Evolutionary conservation across 2,888 invertebrate genomes (phyloP).

Genomic region (Yponomeuta cagnagella): DNA sequence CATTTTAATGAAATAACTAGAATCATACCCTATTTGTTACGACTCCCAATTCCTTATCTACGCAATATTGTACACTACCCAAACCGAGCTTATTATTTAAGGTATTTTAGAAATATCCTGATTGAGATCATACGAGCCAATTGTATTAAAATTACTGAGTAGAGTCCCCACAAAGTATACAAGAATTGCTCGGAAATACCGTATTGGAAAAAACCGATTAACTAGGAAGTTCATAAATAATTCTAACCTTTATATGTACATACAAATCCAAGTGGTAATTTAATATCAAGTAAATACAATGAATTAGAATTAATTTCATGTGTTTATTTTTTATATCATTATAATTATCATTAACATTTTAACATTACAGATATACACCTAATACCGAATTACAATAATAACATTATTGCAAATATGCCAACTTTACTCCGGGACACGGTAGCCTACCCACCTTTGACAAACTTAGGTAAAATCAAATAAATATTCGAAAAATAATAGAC

Average conservation of each 20-base stretch:
- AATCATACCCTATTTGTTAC: too few species aligned
- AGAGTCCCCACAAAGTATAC: too few species aligned
- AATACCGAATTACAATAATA: constrained; percentile 48
- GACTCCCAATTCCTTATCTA: too few species aligned
- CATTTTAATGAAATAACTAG: too few species aligned
- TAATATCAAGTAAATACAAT: constrained; percentile 47
- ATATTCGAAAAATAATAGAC: not conserved
- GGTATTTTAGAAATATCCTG: too few species aligned
- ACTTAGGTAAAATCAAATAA: constrained; percentile 15
- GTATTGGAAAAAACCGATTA: constrained; percentile 35
- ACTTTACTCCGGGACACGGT: not conserved
- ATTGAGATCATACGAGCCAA: too few species aligned
- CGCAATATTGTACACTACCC: too few species aligned
- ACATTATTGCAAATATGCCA: not conserved
- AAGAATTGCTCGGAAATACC: too few species aligned
- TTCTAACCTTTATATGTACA: constrained; percentile 42
- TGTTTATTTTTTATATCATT: not conserved
- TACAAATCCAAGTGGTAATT: constrained; percentile 34
- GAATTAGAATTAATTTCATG: constrained; percentile 37
- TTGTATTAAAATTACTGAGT: too few species aligned
- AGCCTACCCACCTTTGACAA: constrained; percentile 21
- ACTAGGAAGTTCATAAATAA: constrained; percentile 57
- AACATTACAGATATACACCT: constrained; percentile 44
- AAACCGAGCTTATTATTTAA: too few species aligned
- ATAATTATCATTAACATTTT: not conserved